Conservation (phyloP, 2,888 invertebrate species). For the Cosmorhoe ocellata region DNA sequence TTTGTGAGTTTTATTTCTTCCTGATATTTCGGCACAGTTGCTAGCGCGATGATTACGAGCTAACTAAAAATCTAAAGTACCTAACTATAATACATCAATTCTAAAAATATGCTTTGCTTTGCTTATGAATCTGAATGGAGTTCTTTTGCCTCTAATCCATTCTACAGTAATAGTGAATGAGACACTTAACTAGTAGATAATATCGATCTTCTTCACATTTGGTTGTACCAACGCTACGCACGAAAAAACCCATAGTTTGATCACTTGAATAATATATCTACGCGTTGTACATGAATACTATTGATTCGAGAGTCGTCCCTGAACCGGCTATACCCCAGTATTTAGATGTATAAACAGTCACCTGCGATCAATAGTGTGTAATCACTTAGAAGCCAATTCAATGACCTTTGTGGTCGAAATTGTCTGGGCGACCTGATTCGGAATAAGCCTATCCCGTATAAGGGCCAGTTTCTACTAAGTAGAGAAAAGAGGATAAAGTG, state of each 20-base stretch:
- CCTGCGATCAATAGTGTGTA: constrained; percentile 28
- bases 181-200: no score
- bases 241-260: constrained; percentile 21
- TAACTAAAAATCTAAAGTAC: no score
- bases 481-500: no score
- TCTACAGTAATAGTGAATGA: background rate
- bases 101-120: no score
- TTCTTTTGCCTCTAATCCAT: background rate
- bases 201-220: constrained; percentile 20
- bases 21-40: no score
- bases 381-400: constrained; percentile 26
- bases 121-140: no score
- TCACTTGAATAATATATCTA: constrained; percentile 23
- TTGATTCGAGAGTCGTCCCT: constrained; percentile 56
- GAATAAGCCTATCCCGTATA: background rate
- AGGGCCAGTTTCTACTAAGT: no score
- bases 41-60: no score
- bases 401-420: constrained; percentile 15
- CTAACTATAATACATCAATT: no score
- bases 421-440: constrained; percentile 17
- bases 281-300: constrained; percentile 25
- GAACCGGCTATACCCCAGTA: constrained; percentile 41
- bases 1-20: no score
- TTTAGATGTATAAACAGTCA: constrained; percentile 30
- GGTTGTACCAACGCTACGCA: constrained; percentile 13